A percentile compares a stretch with the other conserved stretches of the same genome.
Evolutionary conservation across 1,140 invertebrate genomes (phyloP).

Genomic region (Pseudomyrmex cubaensis): DNA sequence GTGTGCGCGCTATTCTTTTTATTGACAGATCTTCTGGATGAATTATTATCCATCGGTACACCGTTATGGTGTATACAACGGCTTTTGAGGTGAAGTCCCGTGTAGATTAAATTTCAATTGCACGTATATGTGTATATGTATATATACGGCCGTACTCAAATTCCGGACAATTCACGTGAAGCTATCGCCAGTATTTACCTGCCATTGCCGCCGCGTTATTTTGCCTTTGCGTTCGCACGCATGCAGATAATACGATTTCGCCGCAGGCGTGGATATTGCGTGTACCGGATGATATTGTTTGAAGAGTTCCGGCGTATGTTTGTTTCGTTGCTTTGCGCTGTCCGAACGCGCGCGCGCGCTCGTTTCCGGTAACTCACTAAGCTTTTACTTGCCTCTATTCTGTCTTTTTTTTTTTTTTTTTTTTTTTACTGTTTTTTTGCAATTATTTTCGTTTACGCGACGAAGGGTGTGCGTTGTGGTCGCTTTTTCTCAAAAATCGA

Average conservation of each 20-base stretch:
- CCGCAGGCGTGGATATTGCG: constrained; percentile 49
- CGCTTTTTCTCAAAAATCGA: background rate
- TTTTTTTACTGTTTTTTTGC: constrained; percentile 7
- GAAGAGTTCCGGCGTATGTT: constrained; percentile 8
- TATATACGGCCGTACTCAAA: constrained; percentile 5
- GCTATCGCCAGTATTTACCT: constrained; percentile 38
- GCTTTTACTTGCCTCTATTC: background rate
- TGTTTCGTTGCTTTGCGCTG: constrained; percentile 11
- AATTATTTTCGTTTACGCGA: background rate
- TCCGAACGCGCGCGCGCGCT: background rate
- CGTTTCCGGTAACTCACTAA: constrained; percentile 9
- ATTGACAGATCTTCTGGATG: background rate
- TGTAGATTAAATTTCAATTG: constrained; percentile 45
- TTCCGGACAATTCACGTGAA: constrained; percentile 25
- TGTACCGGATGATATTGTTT: constrained; percentile 48
- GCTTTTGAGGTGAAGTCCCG: background rate
- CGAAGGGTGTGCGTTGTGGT: background rate
- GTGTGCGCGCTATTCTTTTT: background rate
- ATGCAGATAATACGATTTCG: constrained; percentile 56
- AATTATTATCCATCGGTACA: background rate
- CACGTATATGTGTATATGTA: background rate
- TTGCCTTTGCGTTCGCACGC: constrained; percentile 34
- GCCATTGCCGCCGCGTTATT: constrained; percentile 18
- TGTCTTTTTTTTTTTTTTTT: background rate
- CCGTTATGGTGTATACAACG: no score